Evolutionary conservation across 1,140 invertebrate genomes (phyloP), one percentile per base, ranked within the genome.

Genomic region (Megalopta genalis): DNA sequence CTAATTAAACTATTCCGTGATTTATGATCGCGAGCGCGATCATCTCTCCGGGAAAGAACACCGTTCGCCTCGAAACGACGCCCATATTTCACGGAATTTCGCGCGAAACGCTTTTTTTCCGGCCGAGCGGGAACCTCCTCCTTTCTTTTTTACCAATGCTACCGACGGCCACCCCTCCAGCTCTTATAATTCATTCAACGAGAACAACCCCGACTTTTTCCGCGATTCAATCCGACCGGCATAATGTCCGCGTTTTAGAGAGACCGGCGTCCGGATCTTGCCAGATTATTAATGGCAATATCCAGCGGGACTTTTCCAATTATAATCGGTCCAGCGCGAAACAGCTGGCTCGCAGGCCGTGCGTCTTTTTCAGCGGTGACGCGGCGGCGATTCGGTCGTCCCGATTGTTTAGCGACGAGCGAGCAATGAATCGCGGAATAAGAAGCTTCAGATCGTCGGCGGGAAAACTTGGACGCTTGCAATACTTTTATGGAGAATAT

Each of bases 1-100:
- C 18, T 66, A 65, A 84, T 82, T 78, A 39, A 82, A 82, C 67
- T 69, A 54, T 82, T 69, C 65, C 49, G 60, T 37, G 74, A 83
- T 84, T 82, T 63, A 72, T 39, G 60, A 60, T 32, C 52, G 25
- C 7, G 14, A 8, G 0, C 54, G 67, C 65, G 49, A 23, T n/a
- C 27, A 49, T 37, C 32, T 23, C 42, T 37, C 49, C 23, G 37
- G 25, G 32, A 52, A 69, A 63, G 39, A 39, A 3, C n/a, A 21
- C 32, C 67, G 32, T 37, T 27, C 23, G n/a, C 14, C 10, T 25
- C 42, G 18, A 66, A 57, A 65, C 46, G 32, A 39, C 42, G 32
- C 23, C 27, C 14, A 14, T n/a, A 14, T 37, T 63, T 77, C 23
- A 21, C 16, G 12, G n/a, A 42, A 32, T 66, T 21, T 8, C 32